These are phyloP conservation scores for Girardia tigrina DNA, from an alignment of 2,888 invertebrate species.

Conservation along the genomic window DNA sequence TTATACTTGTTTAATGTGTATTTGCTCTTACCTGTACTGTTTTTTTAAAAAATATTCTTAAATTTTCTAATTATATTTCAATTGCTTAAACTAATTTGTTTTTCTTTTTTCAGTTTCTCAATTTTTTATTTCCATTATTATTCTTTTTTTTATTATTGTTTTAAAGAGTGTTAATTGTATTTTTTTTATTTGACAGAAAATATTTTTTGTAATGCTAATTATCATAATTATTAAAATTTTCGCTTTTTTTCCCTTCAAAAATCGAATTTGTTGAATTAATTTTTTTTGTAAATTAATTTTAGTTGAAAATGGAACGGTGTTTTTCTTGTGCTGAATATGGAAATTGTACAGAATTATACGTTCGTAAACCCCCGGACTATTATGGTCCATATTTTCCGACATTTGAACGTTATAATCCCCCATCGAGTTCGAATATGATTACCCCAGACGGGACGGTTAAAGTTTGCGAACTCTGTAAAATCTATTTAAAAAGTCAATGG, in stretches of 20 bases:
- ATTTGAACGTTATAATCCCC: constrained; percentile 72
- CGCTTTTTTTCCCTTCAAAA: background rate
- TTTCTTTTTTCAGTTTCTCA: too few relatives aligned
- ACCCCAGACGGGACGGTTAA: constrained; percentile 54
- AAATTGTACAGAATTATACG: background rate
- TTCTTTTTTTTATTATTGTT: too few relatives aligned
- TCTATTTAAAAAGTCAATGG: constrained; percentile 76
- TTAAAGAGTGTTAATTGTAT: too few relatives aligned
- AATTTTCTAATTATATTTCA: too few relatives aligned
- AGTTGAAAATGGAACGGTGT: background rate
- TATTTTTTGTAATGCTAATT: background rate
- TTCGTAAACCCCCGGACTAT: background rate
- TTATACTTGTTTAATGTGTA: constrained; percentile 23
- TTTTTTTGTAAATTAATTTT: background rate
- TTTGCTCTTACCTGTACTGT: constrained; percentile 16
- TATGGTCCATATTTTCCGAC: constrained; percentile 69
- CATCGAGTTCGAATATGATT: constrained; percentile 56
- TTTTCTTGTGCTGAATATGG: background rate
- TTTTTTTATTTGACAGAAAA: too few relatives aligned
- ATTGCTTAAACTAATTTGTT: too few relatives aligned
- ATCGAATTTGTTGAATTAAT: background rate
- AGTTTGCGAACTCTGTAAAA: constrained; percentile 71
- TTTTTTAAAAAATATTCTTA: too few relatives aligned
- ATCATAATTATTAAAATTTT: background rate
- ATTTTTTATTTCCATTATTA: background rate